A percentile compares a stretch with the other conserved stretches of the same genome.
Conservation (phyloP, 2,797 vertebrate genomes). For the Etheostoma nigrum region DNA sequence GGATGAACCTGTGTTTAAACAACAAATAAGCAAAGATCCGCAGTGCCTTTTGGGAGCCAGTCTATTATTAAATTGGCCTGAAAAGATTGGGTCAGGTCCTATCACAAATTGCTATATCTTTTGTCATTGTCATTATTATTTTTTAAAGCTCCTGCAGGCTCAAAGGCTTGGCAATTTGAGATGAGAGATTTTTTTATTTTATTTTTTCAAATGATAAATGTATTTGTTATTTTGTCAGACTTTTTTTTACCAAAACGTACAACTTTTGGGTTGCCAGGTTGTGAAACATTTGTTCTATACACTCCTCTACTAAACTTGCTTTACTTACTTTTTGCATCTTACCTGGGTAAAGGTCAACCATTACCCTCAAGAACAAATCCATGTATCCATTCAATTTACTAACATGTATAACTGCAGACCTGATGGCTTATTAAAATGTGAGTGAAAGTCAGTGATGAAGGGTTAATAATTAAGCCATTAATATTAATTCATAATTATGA, state of each 20-base stretch:
- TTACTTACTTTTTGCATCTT: background rate
- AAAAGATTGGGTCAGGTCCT: background rate
- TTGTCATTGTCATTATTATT: background rate
- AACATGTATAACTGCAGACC: background rate
- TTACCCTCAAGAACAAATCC: background rate
- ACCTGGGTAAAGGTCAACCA: background rate
- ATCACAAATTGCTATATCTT: background rate
- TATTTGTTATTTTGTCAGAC: too few relatives aligned
- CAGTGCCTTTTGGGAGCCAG: background rate
- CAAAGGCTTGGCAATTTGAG: background rate
- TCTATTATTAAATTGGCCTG: slow-evolving; percentile 2
- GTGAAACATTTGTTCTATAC: background rate
- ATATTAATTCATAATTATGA: too few relatives aligned
- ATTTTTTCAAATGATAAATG: too few relatives aligned
- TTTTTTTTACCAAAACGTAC: background rate
- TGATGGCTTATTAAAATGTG: background rate
- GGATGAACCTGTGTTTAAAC: slow-evolving; percentile 29
- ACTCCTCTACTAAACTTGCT: background rate
- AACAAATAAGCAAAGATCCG: slow-evolving; percentile 35
- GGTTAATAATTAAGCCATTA: background rate
- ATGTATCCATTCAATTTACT: background rate
- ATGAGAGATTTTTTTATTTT: too few relatives aligned
- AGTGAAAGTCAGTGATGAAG: background rate
- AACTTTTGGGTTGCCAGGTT: background rate
- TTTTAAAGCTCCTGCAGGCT: background rate